Conservation (phyloP, 2,113 vertebrate species). For the Prunella himalayana region DNA sequence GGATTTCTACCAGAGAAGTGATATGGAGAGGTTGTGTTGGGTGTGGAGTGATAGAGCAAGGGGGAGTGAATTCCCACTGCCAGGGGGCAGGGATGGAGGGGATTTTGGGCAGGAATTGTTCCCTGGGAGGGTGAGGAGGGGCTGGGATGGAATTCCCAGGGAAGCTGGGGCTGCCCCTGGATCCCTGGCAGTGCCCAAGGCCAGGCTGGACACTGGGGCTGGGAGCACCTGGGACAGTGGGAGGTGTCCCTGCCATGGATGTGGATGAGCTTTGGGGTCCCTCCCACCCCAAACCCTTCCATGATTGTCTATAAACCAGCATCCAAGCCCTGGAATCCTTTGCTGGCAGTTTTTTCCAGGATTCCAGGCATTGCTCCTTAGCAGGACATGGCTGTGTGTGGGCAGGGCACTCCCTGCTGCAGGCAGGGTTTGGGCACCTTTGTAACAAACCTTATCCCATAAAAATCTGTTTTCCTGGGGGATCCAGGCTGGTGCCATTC, state of each 20-base stretch:
- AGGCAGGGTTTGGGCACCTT: not conserved
- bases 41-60: not conserved
- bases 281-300: not conserved
- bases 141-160: not conserved
- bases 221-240: not conserved
- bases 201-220: not conserved
- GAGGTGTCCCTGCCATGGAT: rapidly evolving
- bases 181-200: not conserved
- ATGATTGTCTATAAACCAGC: rapidly evolving
- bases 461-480: not conserved
- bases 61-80: not conserved
- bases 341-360: not conserved
- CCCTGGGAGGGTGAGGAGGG: not conserved
- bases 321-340: rapidly evolving
- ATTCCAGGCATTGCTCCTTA: not conserved
- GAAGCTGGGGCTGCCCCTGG: not conserved
- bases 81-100: not conserved
- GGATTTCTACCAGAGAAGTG: not conserved
- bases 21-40: rapidly evolving
- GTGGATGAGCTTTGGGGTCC: not conserved
- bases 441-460: too few species aligned
- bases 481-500: not conserved
- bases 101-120: not conserved
- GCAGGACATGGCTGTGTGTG: rapidly evolving
- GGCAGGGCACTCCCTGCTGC: not conserved